phyloP scores from a whole-genome alignment of 1,140 invertebrate genomes.

The Drosophila burlai region DNA sequence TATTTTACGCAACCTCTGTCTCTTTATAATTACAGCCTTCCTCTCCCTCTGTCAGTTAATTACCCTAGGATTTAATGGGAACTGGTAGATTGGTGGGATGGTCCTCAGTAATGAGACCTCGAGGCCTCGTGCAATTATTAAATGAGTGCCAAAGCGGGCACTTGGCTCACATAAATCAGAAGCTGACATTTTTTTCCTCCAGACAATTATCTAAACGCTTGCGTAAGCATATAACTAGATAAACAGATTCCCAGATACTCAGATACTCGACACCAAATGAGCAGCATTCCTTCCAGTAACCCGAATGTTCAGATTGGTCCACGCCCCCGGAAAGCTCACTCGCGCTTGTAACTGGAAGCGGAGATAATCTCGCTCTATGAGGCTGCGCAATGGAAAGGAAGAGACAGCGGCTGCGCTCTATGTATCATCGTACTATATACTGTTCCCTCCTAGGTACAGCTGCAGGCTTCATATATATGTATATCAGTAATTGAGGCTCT shows the following conservation, averaged over 20 bases:
- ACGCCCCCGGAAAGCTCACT: slow-evolving; percentile 50
- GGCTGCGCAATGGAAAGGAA: slow-evolving; percentile 56
- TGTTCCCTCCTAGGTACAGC: not conserved
- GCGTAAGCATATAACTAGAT: slow-evolving; percentile 17
- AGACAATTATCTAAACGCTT: slow-evolving; percentile 59
- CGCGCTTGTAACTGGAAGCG: slow-evolving; percentile 31
- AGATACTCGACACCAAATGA: not conserved
- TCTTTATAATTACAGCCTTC: not conserved
- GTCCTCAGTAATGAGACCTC: slow-evolving; percentile 71
- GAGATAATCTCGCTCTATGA: slow-evolving; percentile 57
- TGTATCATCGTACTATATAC: not conserved
- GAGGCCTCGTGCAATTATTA: slow-evolving; percentile 81
- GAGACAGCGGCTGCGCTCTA: slow-evolving; percentile 4
- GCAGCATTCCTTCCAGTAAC: slow-evolving; percentile 10
- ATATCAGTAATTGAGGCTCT: slow-evolving; percentile 19
- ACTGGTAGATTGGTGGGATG: slow-evolving; percentile 48
- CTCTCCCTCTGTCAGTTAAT: slow-evolving; percentile 52
- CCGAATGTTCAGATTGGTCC: slow-evolving; percentile 34
- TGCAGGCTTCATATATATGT: not conserved
- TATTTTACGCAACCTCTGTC: slow-evolving; percentile 19
- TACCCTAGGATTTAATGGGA: slow-evolving; percentile 65
- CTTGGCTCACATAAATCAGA: slow-evolving; percentile 78
- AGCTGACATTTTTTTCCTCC: slow-evolving; percentile 31
- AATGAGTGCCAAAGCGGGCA: slow-evolving; percentile 80
- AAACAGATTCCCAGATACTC: slow-evolving; percentile 9